A percentile compares a stretch with the other conserved stretches of the same genome.
Evolutionary conservation across 1,140 invertebrate species (phyloP).

Genomic region (Tetramorium parvispinum): DNA sequence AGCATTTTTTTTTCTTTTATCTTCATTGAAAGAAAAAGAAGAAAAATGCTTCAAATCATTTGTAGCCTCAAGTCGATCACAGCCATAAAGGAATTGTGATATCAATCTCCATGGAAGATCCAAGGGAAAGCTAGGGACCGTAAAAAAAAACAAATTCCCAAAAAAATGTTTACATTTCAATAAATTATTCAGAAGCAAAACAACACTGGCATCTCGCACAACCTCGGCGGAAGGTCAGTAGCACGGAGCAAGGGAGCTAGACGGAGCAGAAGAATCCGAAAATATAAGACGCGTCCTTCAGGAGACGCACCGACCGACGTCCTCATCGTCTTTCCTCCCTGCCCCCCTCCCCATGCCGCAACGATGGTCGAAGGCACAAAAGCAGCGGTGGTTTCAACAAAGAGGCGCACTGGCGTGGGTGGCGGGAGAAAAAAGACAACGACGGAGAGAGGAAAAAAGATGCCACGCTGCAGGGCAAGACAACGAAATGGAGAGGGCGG

Average conservation of each 20-base stretch:
- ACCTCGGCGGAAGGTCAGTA: background rate
- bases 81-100: background rate
- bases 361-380: background rate
- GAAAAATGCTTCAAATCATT: too few species aligned
- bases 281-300: conserved; percentile 1
- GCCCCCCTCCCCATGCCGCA: too few species aligned
- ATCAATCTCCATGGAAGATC: background rate
- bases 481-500: background rate
- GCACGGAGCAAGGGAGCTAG: background rate
- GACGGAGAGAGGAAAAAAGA: background rate
- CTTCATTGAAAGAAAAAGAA: too few species aligned
- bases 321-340: background rate
- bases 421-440: conserved; percentile 33
- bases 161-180: background rate
- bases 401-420: conserved; percentile 42
- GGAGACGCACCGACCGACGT: background rate
- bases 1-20: too few species aligned
- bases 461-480: background rate
- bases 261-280: background rate
- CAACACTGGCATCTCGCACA: background rate
- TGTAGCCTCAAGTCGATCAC: too few species aligned
- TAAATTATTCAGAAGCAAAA: conserved; percentile 4
- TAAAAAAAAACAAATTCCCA: background rate
- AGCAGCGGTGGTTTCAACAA: conserved; percentile 16
- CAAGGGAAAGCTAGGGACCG: background rate